Evolutionary conservation across 2,797 vertebrate genomes (phyloP).

Genomic region (Xenops minutus): DNA sequence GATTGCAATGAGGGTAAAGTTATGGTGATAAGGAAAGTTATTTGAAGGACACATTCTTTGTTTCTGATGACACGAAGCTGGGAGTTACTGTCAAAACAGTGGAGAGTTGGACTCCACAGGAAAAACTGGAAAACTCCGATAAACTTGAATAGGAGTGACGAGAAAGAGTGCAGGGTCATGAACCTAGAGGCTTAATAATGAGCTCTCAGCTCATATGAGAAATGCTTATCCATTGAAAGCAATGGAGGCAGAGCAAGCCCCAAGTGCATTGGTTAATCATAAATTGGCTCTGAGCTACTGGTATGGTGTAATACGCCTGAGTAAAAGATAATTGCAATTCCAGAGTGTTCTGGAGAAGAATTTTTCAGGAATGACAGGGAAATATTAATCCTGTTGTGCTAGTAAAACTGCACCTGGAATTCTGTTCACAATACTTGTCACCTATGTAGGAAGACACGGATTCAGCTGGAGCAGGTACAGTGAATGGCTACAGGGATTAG

Average conservation of each 20-base stretch:
- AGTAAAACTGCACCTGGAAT: neutral
- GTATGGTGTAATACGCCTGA: neutral
- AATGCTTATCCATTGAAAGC: conserved; percentile 2
- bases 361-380: neutral
- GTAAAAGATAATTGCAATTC: neutral
- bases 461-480: conserved; percentile 39
- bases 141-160: neutral
- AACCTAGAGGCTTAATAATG: neutral
- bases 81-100: neutral
- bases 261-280: neutral
- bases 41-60: conserved; percentile 2
- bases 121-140: neutral
- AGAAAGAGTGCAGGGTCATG: neutral
- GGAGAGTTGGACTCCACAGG: neutral
- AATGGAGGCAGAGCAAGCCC: neutral
- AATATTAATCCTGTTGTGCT: neutral
- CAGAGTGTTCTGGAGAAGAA: neutral
- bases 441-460: neutral
- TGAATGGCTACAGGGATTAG: neutral
- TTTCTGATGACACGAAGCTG: neutral
- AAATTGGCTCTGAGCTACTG: neutral
- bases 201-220: neutral
- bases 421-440: neutral
- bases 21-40: neutral
- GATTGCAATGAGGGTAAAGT: neutral